Base-by-base conservation (phyloP, 2,797 vertebrate genomes). In the Uromys caudimaculatus region DNA sequence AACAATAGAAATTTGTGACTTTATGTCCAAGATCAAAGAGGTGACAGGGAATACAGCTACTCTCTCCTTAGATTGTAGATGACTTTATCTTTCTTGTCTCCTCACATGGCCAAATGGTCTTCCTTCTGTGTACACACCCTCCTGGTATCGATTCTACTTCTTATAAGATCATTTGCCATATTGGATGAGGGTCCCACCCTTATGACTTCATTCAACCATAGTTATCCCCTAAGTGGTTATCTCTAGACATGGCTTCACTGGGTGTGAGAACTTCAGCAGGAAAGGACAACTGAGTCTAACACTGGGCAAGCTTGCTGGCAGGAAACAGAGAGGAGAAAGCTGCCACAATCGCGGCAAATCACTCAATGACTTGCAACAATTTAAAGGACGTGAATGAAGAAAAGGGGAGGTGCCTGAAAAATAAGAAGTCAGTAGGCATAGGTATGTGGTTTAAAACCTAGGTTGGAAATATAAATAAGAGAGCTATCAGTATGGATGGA, bases 391-490 rank as follows among this genome's bases (percentile, higher is more conserved):
- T 6, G 87, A 24, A 71, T 41, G 10, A 91, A 64, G 76, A 60
- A 92, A 92, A 47, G 24, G 3, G 27, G 19, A 79, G 79, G 24
- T 12, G 71, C 3, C 73, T 94, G 77, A 85, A 88, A 56, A 84
- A 81, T 24, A 32, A 62, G 77, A 50, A 6, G 12, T 21, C 50
- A 12, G 14, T 47, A 76, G 35, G 38, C 67, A 4, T 62, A 47
- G 47, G 9, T 6, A 35, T n/a, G 17, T 54, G 41, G 44, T 67
- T 89, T 94, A 60, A 91, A 95, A 89, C 85, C 16, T 32, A 83
- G n/a, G 64, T 35, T 95, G 23, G 29, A 85, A 96, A 95, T 79
- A 60, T 0, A 96, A 75, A 78, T 78, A 50, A 86, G 54, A 75
- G 56, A 62, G 78, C 78, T 64, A 2, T 83, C 41, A 32, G 67